These are phyloP conservation scores for Haplochromis vanheusdeni DNA, from an alignment of 2,113 vertebrate species.

Conservation along the genomic window DNA sequence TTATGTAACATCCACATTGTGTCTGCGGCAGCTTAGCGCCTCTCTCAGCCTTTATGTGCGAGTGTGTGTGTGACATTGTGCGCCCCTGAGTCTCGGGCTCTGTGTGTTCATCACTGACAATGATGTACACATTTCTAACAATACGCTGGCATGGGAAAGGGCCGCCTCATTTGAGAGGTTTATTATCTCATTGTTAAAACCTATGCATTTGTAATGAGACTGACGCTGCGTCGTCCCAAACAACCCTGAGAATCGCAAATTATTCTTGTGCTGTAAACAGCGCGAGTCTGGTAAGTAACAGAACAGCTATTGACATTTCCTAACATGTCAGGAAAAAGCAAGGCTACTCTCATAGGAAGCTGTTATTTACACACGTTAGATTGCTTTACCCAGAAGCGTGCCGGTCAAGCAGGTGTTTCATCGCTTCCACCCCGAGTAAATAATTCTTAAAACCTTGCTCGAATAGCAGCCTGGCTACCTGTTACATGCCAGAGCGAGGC, in stretches of 20 bases:
- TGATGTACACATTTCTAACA: neutral
- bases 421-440: neutral
- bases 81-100: neutral
- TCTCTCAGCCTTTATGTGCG: constrained; percentile 20
- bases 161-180: neutral
- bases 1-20: constrained; percentile 51
- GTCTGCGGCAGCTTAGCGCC: constrained; percentile 1
- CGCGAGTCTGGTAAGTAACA: neutral
- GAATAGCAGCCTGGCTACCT: neutral
- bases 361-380: neutral
- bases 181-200: neutral
- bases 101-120: constrained; percentile 1
- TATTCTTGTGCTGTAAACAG: neutral
- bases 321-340: neutral
- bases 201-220: neutral
- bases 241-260: neutral
- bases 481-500: neutral
- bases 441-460: neutral
- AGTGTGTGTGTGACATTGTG: constrained; percentile 4
- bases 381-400: neutral
- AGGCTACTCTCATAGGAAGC: neutral
- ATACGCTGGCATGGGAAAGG: neutral
- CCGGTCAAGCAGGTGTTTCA: neutral
- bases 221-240: neutral
- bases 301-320: neutral